phyloP scores from a whole-genome alignment of 2,888 invertebrate genomes.

The Phymatocera aterrima region DNA sequence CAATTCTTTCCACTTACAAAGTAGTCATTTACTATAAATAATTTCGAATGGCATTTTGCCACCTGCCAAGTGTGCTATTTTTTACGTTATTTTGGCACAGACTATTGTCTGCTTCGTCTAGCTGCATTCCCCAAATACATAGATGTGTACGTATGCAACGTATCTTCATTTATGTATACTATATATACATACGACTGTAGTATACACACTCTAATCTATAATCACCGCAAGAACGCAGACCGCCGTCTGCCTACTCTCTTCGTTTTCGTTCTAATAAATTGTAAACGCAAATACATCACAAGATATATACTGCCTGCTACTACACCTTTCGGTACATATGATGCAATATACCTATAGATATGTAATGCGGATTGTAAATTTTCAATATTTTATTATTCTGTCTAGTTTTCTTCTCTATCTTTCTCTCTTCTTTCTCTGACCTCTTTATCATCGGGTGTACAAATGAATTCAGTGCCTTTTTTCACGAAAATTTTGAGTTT shows the following conservation, averaged over 20 bases:
- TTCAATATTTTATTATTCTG: too few species aligned
- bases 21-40: conserved; percentile 43
- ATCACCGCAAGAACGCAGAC: conserved; percentile 27
- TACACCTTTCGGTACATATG: too few species aligned
- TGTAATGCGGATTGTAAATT: too few species aligned
- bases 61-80: conserved; percentile 51
- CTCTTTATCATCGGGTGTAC: too few species aligned
- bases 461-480: too few species aligned
- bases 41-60: conserved; percentile 53
- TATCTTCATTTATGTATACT: not conserved
- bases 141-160: not conserved
- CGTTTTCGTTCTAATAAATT: not conserved
- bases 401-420: too few species aligned
- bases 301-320: too few species aligned
- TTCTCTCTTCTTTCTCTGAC: too few species aligned
- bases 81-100: conserved; percentile 48
- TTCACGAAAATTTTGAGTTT: too few species aligned
- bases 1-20: not conserved
- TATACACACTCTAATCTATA: conserved; percentile 15
- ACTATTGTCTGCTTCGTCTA: conserved; percentile 35
- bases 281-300: too few species aligned
- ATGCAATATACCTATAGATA: too few species aligned
- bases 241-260: not conserved
- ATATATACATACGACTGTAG: too few species aligned
- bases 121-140: conserved; percentile 26